phyloP scores from a whole-genome alignment of 2,888 invertebrate species.

The Actias luna region DNA sequence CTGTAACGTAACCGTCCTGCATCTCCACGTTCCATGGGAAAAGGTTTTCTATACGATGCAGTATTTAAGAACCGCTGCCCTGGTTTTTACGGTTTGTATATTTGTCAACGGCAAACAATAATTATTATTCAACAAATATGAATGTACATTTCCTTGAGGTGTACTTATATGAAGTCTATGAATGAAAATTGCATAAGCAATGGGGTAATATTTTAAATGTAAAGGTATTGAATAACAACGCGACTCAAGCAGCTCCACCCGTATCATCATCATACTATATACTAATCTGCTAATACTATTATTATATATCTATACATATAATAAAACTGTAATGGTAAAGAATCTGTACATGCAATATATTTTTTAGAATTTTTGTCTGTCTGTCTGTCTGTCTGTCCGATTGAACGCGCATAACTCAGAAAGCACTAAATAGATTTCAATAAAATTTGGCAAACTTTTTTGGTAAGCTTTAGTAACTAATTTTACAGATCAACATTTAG shows the following conservation, averaged over 20 bases:
- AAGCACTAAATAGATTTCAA: no score
- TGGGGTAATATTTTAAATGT: neutral
- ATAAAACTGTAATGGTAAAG: no score
- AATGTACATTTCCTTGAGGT: neutral
- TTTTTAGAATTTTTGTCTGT: no score
- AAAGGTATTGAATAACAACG: neutral
- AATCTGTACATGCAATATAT: no score
- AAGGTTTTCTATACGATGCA: conserved; percentile 24
- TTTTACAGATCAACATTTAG: no score
- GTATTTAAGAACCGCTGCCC: conserved; percentile 7
- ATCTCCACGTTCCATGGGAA: conserved; percentile 33
- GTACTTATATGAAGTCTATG: neutral
- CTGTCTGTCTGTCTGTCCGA: no score
- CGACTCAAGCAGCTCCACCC: neutral
- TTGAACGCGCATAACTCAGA: no score
- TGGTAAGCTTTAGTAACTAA: no score
- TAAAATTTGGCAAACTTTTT: no score
- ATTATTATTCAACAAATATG: neutral
- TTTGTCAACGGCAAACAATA: neutral
- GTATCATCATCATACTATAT: neutral
- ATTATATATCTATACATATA: no score
- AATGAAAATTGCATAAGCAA: neutral
- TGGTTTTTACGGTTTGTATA: neutral
- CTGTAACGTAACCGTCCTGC: conserved; percentile 35
- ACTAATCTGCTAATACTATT: no score